Conservation (phyloP, 2,797 vertebrate genomes). For the Mionectes olivaceus region DNA sequence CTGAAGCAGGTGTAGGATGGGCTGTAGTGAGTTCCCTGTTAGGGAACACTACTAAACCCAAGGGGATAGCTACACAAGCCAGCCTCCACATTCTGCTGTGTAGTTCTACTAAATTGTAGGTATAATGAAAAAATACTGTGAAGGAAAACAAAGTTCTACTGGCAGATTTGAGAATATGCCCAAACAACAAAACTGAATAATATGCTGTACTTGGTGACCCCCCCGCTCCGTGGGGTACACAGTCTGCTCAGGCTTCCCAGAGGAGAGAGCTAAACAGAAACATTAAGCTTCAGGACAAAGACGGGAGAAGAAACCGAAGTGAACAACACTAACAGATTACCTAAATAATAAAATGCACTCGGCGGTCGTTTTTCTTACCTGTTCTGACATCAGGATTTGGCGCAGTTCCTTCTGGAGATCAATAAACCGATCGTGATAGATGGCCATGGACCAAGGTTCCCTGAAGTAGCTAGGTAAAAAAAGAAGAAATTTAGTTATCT, state of each 20-base stretch:
- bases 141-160: background rate
- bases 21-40: fast-evolving
- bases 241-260: background rate
- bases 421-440: conserved; percentile 92
- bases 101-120: background rate
- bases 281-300: background rate
- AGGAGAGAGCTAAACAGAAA: background rate
- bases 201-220: background rate
- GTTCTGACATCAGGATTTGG: conserved; percentile 78
- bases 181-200: background rate
- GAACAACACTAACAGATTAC: conserved; percentile 59
- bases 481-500: conserved; percentile 80
- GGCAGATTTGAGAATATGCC: background rate
- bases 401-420: conserved; percentile 91
- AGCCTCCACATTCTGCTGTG: background rate
- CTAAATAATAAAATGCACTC: conserved; percentile 50
- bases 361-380: conserved; percentile 73
- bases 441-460: conserved; percentile 88
- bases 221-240: fast-evolving
- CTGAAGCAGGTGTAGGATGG: background rate
- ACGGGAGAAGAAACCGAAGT: conserved; percentile 51
- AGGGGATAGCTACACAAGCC: background rate
- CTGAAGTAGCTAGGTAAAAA: conserved; percentile 88
- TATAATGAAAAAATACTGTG: background rate
- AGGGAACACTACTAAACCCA: background rate